These are phyloP conservation scores for Mesocricetus auratus DNA, from an alignment of 2,113 vertebrate species.

Conservation along the genomic window DNA sequence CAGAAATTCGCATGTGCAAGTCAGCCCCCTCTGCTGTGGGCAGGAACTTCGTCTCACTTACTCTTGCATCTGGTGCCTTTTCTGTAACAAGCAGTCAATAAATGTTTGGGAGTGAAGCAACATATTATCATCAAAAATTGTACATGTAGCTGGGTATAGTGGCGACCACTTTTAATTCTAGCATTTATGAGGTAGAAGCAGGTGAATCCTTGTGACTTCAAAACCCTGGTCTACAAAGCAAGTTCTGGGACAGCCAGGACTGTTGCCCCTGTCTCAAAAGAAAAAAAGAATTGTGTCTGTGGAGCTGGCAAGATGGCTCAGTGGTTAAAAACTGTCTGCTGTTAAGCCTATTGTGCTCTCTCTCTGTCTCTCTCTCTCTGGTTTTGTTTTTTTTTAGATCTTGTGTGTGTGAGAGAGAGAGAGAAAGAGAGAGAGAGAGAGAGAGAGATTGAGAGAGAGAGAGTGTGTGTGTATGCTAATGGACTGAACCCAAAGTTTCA, in stretches of 20 bases:
- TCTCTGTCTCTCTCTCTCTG: not conserved
- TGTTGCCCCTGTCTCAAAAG: not conserved
- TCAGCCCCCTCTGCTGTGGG: not conserved
- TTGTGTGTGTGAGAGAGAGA: not conserved
- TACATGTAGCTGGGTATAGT: not conserved
- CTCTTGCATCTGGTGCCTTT: not conserved
- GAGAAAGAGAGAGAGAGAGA: too few species aligned
- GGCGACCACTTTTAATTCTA: not conserved
- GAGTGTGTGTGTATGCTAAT: too few species aligned
- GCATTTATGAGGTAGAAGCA: too few species aligned
- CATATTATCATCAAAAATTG: not conserved
- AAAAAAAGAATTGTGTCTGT: not conserved
- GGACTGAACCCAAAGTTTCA: not conserved
- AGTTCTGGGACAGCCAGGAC: not conserved
- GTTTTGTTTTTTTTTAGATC: not conserved
- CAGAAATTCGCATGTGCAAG: not conserved
- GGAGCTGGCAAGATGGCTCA: not conserved
- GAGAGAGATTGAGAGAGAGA: not conserved
- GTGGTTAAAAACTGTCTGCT: not conserved
- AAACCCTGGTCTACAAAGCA: not conserved
- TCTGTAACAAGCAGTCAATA: not conserved
- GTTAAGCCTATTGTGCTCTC: too few species aligned
- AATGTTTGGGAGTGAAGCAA: not conserved
- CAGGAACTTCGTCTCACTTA: not conserved
- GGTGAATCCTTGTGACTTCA: not conserved